Conservation (phyloP, 2,888 invertebrate species). For the Spilarctia lutea region DNA sequence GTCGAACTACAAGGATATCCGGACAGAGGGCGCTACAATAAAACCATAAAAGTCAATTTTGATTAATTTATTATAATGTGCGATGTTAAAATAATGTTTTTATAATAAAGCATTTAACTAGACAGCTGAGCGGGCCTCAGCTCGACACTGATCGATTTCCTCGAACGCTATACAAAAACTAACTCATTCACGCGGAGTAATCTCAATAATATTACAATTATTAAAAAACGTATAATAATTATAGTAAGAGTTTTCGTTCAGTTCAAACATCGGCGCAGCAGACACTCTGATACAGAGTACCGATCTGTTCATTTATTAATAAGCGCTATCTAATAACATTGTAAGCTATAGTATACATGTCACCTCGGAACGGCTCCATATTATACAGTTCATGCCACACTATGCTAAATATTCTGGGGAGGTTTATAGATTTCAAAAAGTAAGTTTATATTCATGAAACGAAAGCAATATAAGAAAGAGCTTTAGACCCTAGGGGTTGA, state of each 20-base stretch:
- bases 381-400: not conserved
- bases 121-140: slow-evolving; percentile 64
- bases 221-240: slow-evolving; percentile 57
- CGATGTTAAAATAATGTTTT: slow-evolving; percentile 86
- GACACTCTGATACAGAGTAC: slow-evolving; percentile 83
- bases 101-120: slow-evolving; percentile 84
- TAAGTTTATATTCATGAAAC: slow-evolving; percentile 27
- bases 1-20: not conserved
- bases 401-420: not conserved
- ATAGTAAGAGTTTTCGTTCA: slow-evolving; percentile 72
- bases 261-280: slow-evolving; percentile 71
- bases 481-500: slow-evolving; percentile 36
- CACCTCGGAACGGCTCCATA: slow-evolving; percentile 43
- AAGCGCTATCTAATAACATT: slow-evolving; percentile 79
- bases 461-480: slow-evolving; percentile 34
- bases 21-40: slow-evolving; percentile 39
- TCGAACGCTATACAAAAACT: slow-evolving; percentile 69
- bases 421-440: slow-evolving; percentile 14
- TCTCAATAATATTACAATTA: slow-evolving; percentile 67
- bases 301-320: slow-evolving; percentile 68
- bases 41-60: slow-evolving; percentile 72
- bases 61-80: slow-evolving; percentile 87
- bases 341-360: slow-evolving; percentile 67
- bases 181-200: slow-evolving; percentile 71
- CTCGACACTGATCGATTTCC: slow-evolving; percentile 70